Base-by-base conservation (phyloP, 2,888 invertebrate genomes). In the Steinernema scapterisci region DNA sequence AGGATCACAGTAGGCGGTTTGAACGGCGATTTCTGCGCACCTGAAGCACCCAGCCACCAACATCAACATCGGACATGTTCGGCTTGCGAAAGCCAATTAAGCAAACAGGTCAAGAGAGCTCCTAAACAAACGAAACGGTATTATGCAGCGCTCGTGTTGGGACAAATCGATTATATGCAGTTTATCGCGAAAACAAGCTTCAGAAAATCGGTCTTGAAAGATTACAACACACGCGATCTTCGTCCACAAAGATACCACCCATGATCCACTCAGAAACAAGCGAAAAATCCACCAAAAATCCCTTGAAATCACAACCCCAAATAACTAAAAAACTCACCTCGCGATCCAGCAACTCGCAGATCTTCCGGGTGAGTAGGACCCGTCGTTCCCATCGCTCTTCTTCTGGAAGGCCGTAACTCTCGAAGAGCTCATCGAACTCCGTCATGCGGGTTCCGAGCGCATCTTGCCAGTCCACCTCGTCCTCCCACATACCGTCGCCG, bases 271-370 rank as follows among this genome's bases (percentile, higher is more conserved):
- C n/a, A n/a, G n/a, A n/a, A n/a, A n/a, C n/a, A 19, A 51, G 19
- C 51, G 51, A 9, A 2, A 54, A 54, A 21, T 6, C 25, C 54
- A 19, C 23, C 54, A 3, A 21, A 54, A 54, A 21, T 6, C 13
- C 48, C n/a, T 13, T 3, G 19, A 6, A 16, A 51, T 13, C 25
- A 9, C n/a, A n/a, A n/a, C n/a, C n/a, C n/a, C n/a, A n/a, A n/a
- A n/a, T n/a, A n/a, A 25, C 13, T 25, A 38, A 31, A 63, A 16
- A 25, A 31, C 63, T 31, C 63, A 63, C 63, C 63, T 63, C 31
- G 3, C 31, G 27, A 7, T 63, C 31, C 27, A 25, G 27, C 31
- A 25, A 7, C 25, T 63, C 31, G 16, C 25, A 13, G 5, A 63
- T 3, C 31, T 27, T 63, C 63, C 11, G 27, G 27, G 2, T 31